Evolutionary conservation across 2,797 vertebrate species (phyloP).

Genomic region (Lepilemur septentrionalis): DNA sequence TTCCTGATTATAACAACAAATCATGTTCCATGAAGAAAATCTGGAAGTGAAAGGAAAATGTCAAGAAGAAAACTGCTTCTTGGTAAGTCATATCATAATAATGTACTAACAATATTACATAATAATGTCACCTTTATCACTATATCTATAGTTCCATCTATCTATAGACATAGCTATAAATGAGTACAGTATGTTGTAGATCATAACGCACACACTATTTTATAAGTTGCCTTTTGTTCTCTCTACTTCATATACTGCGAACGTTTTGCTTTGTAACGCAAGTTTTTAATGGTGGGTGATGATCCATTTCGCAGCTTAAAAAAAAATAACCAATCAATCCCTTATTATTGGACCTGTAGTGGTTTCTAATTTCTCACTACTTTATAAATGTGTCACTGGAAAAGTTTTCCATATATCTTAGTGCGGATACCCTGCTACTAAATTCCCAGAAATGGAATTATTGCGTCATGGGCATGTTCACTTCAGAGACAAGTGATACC

Average conservation of each 20-base stretch:
- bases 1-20: not conserved
- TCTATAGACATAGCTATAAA: not conserved
- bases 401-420: not conserved
- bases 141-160: not conserved
- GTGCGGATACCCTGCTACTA: not conserved
- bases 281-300: not conserved
- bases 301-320: fast-evolving
- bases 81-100: not conserved
- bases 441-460: not conserved
- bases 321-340: not conserved
- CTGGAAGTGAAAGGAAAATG: not conserved
- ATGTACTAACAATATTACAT: not conserved
- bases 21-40: not conserved
- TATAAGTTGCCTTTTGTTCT: not conserved
- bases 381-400: not conserved
- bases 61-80: not conserved
- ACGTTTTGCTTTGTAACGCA: not conserved
- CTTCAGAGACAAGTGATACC: not conserved
- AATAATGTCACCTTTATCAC: not conserved
- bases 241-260: not conserved
- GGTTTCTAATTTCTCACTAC: not conserved
- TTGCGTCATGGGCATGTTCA: not conserved
- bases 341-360: not conserved
- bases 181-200: not conserved
- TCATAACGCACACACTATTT: not conserved